Percentiles rank a stretch among this genome's conserved stretches.
Conservation (phyloP, 2,113 vertebrate species). For the Xiphophorus maculatus region DNA sequence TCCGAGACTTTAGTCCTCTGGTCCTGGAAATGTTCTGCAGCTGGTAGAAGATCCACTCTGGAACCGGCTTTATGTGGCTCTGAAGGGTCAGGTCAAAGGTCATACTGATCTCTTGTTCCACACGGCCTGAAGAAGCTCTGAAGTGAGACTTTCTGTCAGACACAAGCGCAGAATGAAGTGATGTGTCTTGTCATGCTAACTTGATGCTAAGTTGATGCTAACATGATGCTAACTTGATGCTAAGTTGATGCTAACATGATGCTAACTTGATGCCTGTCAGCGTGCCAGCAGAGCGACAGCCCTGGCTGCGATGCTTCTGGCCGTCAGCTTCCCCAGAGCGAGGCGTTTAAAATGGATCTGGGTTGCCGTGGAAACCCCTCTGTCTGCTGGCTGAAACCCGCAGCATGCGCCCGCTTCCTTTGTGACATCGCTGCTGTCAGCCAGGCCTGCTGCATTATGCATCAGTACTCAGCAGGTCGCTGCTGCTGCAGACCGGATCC, state of each 20-base stretch:
- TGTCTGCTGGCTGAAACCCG: constrained; percentile 53
- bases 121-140: not conserved
- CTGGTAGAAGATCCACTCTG: too few relatives aligned
- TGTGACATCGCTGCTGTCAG: constrained; percentile 35
- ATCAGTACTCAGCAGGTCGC: constrained; percentile 30
- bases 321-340: constrained; percentile 56
- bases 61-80: too few relatives aligned
- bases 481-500: not conserved
- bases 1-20: too few relatives aligned
- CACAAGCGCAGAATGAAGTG: constrained; percentile 57
- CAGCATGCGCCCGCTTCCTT: constrained; percentile 49
- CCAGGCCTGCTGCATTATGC: constrained; percentile 45
- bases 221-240: too few relatives aligned
- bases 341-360: constrained; percentile 71
- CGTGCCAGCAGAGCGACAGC: constrained; percentile 51
- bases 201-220: too few relatives aligned
- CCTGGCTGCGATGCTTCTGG: constrained; percentile 39
- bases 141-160: not conserved
- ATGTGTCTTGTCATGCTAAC: constrained; percentile 35
- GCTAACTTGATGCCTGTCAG: constrained; percentile 15
- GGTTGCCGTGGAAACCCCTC: constrained; percentile 71
- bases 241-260: too few relatives aligned
- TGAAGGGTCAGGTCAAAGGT: too few relatives aligned
- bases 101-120: too few relatives aligned
- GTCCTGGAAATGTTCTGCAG: too few relatives aligned